Conservation (phyloP, 2,888 invertebrate genomes). For the Drepana falcataria region DNA sequence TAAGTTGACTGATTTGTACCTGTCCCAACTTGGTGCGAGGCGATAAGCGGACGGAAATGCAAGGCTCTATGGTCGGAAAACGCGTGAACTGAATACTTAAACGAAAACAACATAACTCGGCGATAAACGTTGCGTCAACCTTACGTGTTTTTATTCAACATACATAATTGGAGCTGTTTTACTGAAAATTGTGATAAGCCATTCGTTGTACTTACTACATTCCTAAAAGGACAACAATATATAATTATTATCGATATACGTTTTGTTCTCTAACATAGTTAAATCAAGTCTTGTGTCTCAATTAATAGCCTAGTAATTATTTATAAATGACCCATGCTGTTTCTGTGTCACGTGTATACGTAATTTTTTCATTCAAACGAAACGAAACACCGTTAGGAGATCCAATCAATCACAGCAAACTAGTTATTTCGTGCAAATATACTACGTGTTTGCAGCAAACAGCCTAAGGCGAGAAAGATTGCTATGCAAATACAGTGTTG, state of each 20-base stretch:
- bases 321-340: neutral
- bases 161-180: slow-evolving; percentile 12
- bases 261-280: neutral
- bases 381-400: slow-evolving; percentile 7
- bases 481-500: slow-evolving; percentile 56
- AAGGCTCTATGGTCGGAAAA: slow-evolving; percentile 49
- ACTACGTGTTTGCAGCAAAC: slow-evolving; percentile 25
- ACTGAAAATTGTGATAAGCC: slow-evolving; percentile 13
- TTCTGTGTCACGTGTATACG: neutral
- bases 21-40: slow-evolving; percentile 42
- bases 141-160: slow-evolving; percentile 18
- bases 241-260: neutral
- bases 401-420: slow-evolving; percentile 22
- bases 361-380: neutral
- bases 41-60: slow-evolving; percentile 54
- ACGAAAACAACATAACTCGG: too few relatives aligned
- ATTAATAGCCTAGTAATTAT: neutral
- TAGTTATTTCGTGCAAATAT: slow-evolving; percentile 13
- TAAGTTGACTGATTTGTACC: slow-evolving; percentile 51
- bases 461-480: slow-evolving; percentile 56
- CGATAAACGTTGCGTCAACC: slow-evolving; percentile 42
- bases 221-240: too few relatives aligned
- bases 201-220: neutral
- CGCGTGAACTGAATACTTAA: slow-evolving; percentile 51
- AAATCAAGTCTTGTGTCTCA: neutral